Base-by-base conservation (phyloP, 2,888 invertebrate species). In the Athrips mouffetella region DNA sequence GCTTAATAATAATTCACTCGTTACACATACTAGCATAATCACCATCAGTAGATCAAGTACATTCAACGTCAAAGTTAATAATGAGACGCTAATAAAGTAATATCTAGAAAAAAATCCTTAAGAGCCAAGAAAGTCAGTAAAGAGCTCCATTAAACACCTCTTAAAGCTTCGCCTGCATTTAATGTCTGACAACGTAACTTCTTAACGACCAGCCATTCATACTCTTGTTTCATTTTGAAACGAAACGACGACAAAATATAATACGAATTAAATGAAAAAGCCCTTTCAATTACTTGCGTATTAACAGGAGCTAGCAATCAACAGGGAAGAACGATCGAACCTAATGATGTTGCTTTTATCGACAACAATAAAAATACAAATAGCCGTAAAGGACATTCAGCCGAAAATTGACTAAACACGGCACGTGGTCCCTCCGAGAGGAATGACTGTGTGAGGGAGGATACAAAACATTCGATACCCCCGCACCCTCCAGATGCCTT, bases 381-480 rank as follows among this genome's bases (percentile, higher is more conserved):
- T 69, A 73, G 70, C 66, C 61, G 62, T 50, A 54, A 62, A 58
- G 61, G 63, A 69, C 63, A 75, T 78, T 75, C 74, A 74, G 65
- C 70, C 67, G 72, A 75, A 77, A 83, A 82, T 79, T 80, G 70
- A 80, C 80, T 76, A 74, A 77, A 70, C 74, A 65, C 60, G 72
- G 77, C 84, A 85, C 84, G 82, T 85, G 84, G 80, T 76, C 59
- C 63, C 62, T 72, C 55, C 60, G 67, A 70, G 73, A 78, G 77
- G 80, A 82, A 76, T 76, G 65, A 66, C 73, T 66, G 67, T 68
- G 69, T 67, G 74, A 76, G 75, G 79, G 74, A 76, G 37, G 37
- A 78, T 75, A 79, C 81, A 80, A 81, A 78, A 81, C 81, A 82
- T 76, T 81, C 70, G 73, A 72, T 76, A 79, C 74, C 63, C 64